Evolutionary conservation across 2,888 invertebrate species (phyloP), one percentile per base, ranked within the genome.

Genomic region (Cecidostiba fungosa): DNA sequence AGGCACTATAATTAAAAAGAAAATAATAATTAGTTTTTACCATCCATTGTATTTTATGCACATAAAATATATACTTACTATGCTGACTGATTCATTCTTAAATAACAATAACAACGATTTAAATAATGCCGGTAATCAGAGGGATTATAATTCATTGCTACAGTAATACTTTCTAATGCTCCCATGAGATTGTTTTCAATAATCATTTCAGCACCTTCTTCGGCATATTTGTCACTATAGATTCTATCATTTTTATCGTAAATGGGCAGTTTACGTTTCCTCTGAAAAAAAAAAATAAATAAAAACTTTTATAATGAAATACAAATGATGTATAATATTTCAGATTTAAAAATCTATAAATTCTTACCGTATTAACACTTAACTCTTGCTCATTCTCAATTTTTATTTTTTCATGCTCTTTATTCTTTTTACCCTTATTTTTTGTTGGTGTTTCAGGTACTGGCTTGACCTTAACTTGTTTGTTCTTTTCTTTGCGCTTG

Each of bases 41-140:
- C 16, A 47, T 50, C 12, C 3, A 29, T 70, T 36, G 1, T 47
- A n/a, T 29, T n/a, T 4, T 43, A 26, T 29, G 29, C 59, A 14
- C 23, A 26, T 77, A 1, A 82, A 77, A 70, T 62, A n/a, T 39
- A 19, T 43, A 84, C 86, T 59, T 81, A 88, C 87, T 47, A 62
- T 12, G 76, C 66, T 43, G 66, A 29, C 77, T 59, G 79, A 43
- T 83, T 80, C n/a, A 84, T 62, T 87, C 86, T 81, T 79, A 88
- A 85, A 80, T 82, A 85, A 73, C 79, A 87, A 43, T 76, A 87
- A 50, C 77, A 81, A 8, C 89, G 86, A 83, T 89, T 88, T 4
- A 89, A 81, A 54, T 85, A 88, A 78, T 87, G 88, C 19, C 88
- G 84, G 26, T 87, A 79, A 79, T 88, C 86, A 66, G n/a, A 32